Base-by-base conservation (phyloP, 2,888 invertebrate genomes). In the Cephonodes hylas region DNA sequence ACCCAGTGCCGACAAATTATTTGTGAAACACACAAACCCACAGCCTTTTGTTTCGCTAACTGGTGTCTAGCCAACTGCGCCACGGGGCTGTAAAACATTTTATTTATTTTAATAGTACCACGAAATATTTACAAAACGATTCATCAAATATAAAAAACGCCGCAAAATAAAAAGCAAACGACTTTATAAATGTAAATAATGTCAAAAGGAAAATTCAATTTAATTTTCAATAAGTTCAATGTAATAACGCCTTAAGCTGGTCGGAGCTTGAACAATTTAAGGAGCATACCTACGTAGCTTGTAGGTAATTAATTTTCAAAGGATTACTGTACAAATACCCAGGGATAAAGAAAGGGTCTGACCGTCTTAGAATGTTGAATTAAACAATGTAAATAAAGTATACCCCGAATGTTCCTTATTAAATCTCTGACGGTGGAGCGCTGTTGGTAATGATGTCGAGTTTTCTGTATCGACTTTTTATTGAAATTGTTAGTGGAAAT, bases 281-380 rank as follows among this genome's bases (percentile, higher is more conserved):
- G 64, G 46, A 58, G 58, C 74, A 77, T 78, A 80, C 75, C 76
- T 76, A 75, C 81, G 79, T 72, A 66, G 69, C 68, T 67, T 64
- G 80, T 75, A 75, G 80, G 80, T 89, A 89, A 90, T 90, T 89
- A 91, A 91, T 91, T 91, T 90, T 84, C 79, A 80, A 83, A 84
- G 86, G 89, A 89, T 91, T 89, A 90, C 83, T 72, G 79, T 79
- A 85, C 85, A 88, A 87, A 89, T 84, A 84, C 85, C 76, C 62
- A 69, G 74, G 86, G 85, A 81, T 84, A 83, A 85, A 81, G 83
- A 79, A 84, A 80, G 83, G 79, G 77, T 76, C 76, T 79, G 81
- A 76, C 81, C 81, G 76, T 77, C 76, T 75, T 68, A 74, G 80
- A 71, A 76, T 73, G 76, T 79, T 74, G 77, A 84, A 82, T 83